A percentile compares a stretch with the other conserved stretches of the same genome.
Evolutionary conservation across 2,797 vertebrate species (phyloP).

Genomic region (Myotis vivesi): DNA sequence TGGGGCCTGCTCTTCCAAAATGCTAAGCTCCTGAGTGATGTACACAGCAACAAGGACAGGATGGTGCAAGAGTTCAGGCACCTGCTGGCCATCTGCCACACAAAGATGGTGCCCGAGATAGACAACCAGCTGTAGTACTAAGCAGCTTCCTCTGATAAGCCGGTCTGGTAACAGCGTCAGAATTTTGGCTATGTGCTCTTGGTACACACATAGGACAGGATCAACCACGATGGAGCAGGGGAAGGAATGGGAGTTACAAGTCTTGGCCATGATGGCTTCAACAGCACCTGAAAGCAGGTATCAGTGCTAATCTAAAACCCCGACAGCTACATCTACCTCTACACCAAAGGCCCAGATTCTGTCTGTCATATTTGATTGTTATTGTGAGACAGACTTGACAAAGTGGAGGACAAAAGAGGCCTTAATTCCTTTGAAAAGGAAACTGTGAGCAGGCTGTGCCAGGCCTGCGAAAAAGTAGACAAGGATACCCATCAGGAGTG

Average conservation of each 20-base stretch:
- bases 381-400: neutral
- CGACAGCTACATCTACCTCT: constrained; percentile 90
- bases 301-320: constrained; percentile 94
- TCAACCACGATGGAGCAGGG: constrained; percentile 91
- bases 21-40: constrained; percentile 79
- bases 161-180: constrained; percentile 91
- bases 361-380: neutral
- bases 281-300: constrained; percentile 94
- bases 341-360: constrained; percentile 93
- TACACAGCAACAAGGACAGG: constrained; percentile 75
- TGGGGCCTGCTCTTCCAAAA: constrained; percentile 82
- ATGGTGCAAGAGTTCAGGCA: constrained; percentile 89
- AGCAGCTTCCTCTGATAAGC: constrained; percentile 93
- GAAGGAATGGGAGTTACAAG: constrained; percentile 85
- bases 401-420: neutral
- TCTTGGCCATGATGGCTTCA: constrained; percentile 94
- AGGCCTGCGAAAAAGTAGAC: constrained; percentile 90
- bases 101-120: constrained; percentile 91
- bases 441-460: constrained; percentile 88
- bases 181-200: constrained; percentile 93
- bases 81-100: constrained; percentile 93
- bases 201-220: constrained; percentile 89
- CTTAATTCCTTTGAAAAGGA: constrained; percentile 78
- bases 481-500: constrained; percentile 86
- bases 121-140: constrained; percentile 89